These are phyloP conservation scores for Plagiodera versicolora DNA, from an alignment of 2,888 invertebrate genomes.

Conservation along the genomic window DNA sequence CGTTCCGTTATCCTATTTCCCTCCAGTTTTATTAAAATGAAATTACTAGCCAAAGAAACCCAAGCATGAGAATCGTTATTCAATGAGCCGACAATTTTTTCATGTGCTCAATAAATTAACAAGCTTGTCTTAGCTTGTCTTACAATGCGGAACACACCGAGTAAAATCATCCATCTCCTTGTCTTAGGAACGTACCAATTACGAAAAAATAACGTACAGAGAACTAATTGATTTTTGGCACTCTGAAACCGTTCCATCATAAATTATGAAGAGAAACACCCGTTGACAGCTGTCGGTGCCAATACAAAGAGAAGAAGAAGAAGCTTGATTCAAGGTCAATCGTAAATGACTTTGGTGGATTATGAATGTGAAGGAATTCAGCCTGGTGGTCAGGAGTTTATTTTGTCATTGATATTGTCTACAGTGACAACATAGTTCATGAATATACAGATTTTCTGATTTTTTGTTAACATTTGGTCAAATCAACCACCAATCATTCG, in stretches of 20 bases:
- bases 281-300: constrained; percentile 39
- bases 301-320: constrained; percentile 17
- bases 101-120: not conserved
- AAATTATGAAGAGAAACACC: constrained; percentile 42
- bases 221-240: constrained; percentile 30
- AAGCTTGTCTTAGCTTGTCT: not conserved
- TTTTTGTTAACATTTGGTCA: too few species aligned
- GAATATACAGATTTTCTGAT: too few species aligned
- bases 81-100: constrained; percentile 11
- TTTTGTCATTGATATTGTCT: too few species aligned
- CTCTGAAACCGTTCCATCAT: constrained; percentile 30
- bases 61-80: not conserved
- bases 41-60: not conserved
- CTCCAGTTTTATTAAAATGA: not conserved
- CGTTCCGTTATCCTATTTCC: not conserved
- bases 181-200: constrained; percentile 8
- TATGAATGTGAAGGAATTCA: not conserved
- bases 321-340: constrained; percentile 46
- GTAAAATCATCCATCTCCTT: constrained; percentile 7
- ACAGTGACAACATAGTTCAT: too few species aligned
- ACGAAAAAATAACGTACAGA: constrained; percentile 17
- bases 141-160: not conserved
- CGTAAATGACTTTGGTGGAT: constrained; percentile 33
- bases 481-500: too few species aligned
- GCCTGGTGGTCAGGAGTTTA: too few species aligned